phyloP scores from a whole-genome alignment of 2,113 vertebrate genomes.

The Acanthochromis polyacanthus region DNA sequence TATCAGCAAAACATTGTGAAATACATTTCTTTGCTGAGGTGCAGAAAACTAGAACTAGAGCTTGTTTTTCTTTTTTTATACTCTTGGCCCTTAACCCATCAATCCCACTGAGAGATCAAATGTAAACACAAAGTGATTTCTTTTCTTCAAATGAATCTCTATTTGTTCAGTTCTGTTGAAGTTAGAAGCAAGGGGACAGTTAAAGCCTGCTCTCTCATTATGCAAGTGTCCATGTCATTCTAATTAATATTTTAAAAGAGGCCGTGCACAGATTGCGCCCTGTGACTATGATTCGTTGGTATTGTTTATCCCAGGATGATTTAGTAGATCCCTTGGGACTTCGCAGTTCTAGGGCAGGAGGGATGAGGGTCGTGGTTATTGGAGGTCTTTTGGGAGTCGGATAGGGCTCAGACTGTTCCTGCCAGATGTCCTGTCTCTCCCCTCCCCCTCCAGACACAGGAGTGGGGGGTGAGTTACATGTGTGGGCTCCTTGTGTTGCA shows the following conservation, averaged over 20 bases:
- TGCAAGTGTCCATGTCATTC: constrained; percentile 29
- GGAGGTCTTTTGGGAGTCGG: constrained; percentile 59
- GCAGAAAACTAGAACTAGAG: background rate
- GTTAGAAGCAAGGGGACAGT: no score
- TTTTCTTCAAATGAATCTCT: background rate
- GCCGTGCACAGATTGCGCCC: constrained; percentile 5
- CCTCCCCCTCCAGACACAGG: constrained; percentile 65
- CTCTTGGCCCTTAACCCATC: background rate
- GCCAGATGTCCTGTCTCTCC: constrained; percentile 83
- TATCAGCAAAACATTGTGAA: constrained; percentile 44
- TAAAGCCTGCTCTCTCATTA: background rate
- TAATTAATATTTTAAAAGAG: constrained; percentile 50
- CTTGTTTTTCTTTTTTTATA: constrained; percentile 18
- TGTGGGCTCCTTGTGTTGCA: constrained; percentile 55
- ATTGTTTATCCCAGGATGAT: constrained; percentile 49
- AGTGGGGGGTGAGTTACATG: constrained; percentile 13
- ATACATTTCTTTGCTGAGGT: background rate
- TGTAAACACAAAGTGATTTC: background rate
- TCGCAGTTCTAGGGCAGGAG: constrained; percentile 38
- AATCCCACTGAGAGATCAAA: background rate
- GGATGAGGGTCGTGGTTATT: constrained; percentile 33
- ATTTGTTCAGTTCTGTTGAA: background rate
- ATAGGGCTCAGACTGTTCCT: constrained; percentile 65
- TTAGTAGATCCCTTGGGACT: constrained; percentile 46
- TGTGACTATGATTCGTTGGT: constrained; percentile 32